Conservation (phyloP, 2,888 invertebrate species). For the Capitulum mitella region DNA sequence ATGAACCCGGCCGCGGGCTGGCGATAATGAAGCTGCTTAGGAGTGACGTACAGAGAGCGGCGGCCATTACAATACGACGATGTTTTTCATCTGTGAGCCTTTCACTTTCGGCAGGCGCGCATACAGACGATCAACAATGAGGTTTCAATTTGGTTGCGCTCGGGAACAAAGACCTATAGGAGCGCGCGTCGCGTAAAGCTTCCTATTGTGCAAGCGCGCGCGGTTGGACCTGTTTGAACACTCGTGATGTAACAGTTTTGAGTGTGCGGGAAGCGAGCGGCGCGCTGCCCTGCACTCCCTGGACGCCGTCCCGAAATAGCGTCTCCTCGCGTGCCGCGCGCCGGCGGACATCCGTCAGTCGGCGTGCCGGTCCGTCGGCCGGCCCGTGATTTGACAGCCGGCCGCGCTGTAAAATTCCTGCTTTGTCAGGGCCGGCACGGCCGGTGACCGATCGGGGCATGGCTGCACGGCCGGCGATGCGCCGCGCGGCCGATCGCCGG, state of each 20-base stretch:
- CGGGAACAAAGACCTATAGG: neutral
- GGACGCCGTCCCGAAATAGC: too few species aligned
- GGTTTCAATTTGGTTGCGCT: slow-evolving; percentile 9
- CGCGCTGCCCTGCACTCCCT: too few species aligned
- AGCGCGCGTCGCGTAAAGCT: neutral
- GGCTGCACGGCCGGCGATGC: neutral
- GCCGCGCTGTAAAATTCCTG: too few species aligned
- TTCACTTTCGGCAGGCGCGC: neutral
- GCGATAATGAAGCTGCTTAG: neutral
- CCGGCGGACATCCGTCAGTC: too few species aligned
- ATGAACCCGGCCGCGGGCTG: neutral
- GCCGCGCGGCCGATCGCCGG: neutral
- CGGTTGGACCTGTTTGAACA: neutral
- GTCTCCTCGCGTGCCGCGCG: too few species aligned
- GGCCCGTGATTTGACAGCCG: neutral
- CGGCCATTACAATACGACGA: neutral
- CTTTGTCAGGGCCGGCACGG: neutral
- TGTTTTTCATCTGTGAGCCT: neutral
- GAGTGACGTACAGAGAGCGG: neutral
- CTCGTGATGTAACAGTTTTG: too few species aligned
- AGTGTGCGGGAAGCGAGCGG: too few species aligned
- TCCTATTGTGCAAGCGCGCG: neutral
- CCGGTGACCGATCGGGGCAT: too few species aligned
- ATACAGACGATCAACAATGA: slow-evolving; percentile 17
- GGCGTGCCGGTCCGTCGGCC: too few species aligned